These are phyloP conservation scores for Larimichthys crocea DNA, from an alignment of 2,113 vertebrate species.

Conservation along the genomic window DNA sequence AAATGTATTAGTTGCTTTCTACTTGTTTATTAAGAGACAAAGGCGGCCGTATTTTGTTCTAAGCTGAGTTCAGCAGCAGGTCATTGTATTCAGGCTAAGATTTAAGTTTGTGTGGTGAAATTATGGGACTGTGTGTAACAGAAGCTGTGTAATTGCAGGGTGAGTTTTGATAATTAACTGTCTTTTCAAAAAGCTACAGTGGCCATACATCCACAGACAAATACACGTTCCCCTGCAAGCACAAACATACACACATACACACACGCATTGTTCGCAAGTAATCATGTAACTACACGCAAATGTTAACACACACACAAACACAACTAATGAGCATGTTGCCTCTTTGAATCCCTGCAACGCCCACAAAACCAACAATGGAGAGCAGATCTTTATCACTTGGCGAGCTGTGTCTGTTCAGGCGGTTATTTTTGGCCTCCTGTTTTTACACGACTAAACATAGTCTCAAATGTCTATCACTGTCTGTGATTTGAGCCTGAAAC, in stretches of 20 bases:
- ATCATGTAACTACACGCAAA: slow-evolving; percentile 32
- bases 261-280: slow-evolving; percentile 30
- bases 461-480: slow-evolving; percentile 48
- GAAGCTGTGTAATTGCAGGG: slow-evolving; percentile 27
- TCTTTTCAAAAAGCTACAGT: slow-evolving; percentile 21
- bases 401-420: slow-evolving; percentile 47
- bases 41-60: not conserved
- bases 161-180: slow-evolving; percentile 30
- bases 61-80: slow-evolving; percentile 8
- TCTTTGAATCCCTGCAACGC: slow-evolving; percentile 63
- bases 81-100: slow-evolving; percentile 3
- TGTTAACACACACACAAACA: slow-evolving; percentile 49
- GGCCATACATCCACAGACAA: slow-evolving; percentile 28
- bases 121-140: slow-evolving; percentile 20
- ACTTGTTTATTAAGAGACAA: slow-evolving; percentile 5
- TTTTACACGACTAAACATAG: slow-evolving; percentile 70
- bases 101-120: slow-evolving; percentile 11
- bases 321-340: slow-evolving; percentile 59
- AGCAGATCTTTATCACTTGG: slow-evolving; percentile 77
- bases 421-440: slow-evolving; percentile 73
- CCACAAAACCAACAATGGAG: slow-evolving; percentile 74
- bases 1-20: not conserved
- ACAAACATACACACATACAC: slow-evolving; percentile 6
- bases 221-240: slow-evolving; percentile 4
- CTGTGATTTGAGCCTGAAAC: slow-evolving; percentile 34